Evolutionary conservation across 2,113 vertebrate genomes (phyloP).

Genomic region (Paralichthys olivaceus): DNA sequence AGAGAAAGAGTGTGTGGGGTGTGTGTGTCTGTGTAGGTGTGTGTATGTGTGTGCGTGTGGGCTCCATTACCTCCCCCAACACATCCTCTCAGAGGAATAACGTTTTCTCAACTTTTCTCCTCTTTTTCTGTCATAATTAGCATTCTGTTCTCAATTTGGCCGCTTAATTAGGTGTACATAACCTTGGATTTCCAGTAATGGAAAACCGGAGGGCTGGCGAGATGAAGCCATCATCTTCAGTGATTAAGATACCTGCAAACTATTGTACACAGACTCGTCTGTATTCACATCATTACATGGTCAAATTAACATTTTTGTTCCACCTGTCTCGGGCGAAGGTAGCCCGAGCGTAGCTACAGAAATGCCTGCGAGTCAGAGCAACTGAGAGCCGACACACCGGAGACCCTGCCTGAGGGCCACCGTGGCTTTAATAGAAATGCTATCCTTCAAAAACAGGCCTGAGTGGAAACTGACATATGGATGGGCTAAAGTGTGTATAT

Average conservation of each 20-base stretch:
- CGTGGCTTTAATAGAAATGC: slow-evolving; percentile 67
- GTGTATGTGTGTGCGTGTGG: slow-evolving; percentile 26
- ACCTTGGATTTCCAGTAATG: slow-evolving; percentile 89
- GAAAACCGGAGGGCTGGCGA: slow-evolving; percentile 84
- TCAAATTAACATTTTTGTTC: slow-evolving; percentile 84
- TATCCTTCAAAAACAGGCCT: slow-evolving; percentile 65
- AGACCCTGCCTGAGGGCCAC: slow-evolving; percentile 53
- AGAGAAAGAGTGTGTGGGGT: slow-evolving; percentile 26
- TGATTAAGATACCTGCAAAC: slow-evolving; percentile 82
- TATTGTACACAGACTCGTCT: slow-evolving; percentile 79
- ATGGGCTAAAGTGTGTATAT: slow-evolving; percentile 34
- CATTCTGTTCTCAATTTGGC: slow-evolving; percentile 88
- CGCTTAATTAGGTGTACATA: slow-evolving; percentile 89
- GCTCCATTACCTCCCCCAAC: slow-evolving; percentile 78
- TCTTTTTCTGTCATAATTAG: slow-evolving; percentile 85
- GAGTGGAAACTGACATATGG: slow-evolving; percentile 60
- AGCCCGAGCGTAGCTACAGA: slow-evolving; percentile 67
- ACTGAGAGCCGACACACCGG: slow-evolving; percentile 55
- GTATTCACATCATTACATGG: slow-evolving; percentile 81
- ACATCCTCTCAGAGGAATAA: slow-evolving; percentile 85
- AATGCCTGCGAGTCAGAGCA: slow-evolving; percentile 65
- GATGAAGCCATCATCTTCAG: slow-evolving; percentile 86
- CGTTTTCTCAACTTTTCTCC: slow-evolving; percentile 83
- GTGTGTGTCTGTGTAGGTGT: slow-evolving; percentile 32
- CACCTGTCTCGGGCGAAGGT: slow-evolving; percentile 73